Conservation (phyloP, 1,140 invertebrate genomes). For the Lithobius niger region DNA sequence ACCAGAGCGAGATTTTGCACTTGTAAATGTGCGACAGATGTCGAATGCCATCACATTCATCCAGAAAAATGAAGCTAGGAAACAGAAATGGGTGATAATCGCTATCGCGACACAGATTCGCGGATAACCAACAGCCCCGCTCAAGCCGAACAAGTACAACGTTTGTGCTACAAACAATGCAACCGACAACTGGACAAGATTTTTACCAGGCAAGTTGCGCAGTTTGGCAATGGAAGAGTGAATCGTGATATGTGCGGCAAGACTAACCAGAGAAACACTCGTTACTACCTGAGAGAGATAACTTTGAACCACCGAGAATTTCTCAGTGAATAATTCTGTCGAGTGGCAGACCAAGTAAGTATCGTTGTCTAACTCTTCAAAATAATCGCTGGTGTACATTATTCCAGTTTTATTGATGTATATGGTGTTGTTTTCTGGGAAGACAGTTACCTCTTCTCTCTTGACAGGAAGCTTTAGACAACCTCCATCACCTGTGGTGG, state of each 20-base stretch:
- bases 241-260: slow-evolving; percentile 33
- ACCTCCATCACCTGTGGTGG: background rate
- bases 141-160: slow-evolving; percentile 32
- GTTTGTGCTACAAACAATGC: slow-evolving; percentile 36
- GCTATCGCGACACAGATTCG: slow-evolving; percentile 37
- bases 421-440: slow-evolving; percentile 15
- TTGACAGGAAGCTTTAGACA: slow-evolving; percentile 9
- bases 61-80: slow-evolving; percentile 90
- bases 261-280: slow-evolving; percentile 29
- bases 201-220: slow-evolving; percentile 39
- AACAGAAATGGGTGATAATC: slow-evolving; percentile 78
- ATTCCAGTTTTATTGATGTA: slow-evolving; percentile 15
- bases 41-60: slow-evolving; percentile 92
- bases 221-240: slow-evolving; percentile 34
- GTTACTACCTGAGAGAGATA: slow-evolving; percentile 27
- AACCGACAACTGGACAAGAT: slow-evolving; percentile 37
- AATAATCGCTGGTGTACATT: slow-evolving; percentile 8
- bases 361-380: slow-evolving; percentile 18
- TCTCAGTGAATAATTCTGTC: background rate
- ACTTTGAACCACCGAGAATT: slow-evolving; percentile 20
- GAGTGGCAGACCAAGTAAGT: slow-evolving; percentile 18
- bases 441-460: slow-evolving; percentile 8
- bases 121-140: background rate
- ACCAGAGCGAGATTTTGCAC: slow-evolving; percentile 12
- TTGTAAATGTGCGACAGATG: slow-evolving; percentile 68